phyloP scores from a whole-genome alignment of 2,113 vertebrate genomes.

The Ardeotis arabs region DNA sequence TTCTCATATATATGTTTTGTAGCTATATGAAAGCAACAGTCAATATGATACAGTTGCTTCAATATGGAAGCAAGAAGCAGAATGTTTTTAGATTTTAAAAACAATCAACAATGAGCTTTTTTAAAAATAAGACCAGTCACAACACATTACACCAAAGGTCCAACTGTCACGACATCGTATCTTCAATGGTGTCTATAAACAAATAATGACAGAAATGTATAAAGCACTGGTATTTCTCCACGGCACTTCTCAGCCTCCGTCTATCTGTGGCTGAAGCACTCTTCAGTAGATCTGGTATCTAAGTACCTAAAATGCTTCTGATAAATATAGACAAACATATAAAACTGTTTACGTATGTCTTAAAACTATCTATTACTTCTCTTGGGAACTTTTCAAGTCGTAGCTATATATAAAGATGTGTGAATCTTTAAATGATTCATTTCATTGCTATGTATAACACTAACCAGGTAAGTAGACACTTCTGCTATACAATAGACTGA shows the following conservation, averaged over 20 bases:
- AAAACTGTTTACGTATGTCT: background rate
- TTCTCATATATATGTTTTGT: background rate
- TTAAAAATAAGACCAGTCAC: background rate
- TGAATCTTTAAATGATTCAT: background rate
- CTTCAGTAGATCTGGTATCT: background rate
- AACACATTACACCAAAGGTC: background rate
- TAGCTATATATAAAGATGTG: background rate
- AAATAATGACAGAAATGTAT: background rate
- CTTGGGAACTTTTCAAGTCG: background rate
- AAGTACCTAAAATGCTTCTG: background rate
- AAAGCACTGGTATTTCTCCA: background rate
- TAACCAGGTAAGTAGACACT: background rate
- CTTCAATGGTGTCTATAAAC: background rate
- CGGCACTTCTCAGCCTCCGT: background rate
- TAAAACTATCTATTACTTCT: background rate
- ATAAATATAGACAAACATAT: background rate
- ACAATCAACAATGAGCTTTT: background rate
- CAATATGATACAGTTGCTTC: background rate
- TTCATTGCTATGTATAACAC: background rate
- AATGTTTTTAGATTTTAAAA: background rate
- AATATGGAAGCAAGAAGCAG: background rate
- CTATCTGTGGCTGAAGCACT: background rate
- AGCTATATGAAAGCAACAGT: background rate
- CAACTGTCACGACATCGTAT: background rate
- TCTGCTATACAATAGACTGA: background rate